Percentiles rank a stretch among this genome's conserved stretches.
Evolutionary conservation across 2,888 invertebrate species (phyloP).

Genomic region (Erpobdella octoculata): DNA sequence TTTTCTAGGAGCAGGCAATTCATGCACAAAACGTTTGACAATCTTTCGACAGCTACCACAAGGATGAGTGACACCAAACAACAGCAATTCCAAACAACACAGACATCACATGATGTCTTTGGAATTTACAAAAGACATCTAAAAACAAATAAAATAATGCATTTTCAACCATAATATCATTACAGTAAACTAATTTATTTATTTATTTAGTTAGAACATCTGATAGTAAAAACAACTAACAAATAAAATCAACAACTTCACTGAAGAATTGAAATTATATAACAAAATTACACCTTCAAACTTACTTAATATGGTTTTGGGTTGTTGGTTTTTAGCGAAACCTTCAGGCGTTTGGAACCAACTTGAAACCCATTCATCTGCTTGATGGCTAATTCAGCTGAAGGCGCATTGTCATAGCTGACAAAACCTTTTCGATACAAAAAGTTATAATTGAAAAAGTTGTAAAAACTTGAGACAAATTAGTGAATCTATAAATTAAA

Average conservation of each 20-base stretch:
- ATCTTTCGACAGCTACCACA: too few relatives aligned
- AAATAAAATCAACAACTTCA: not conserved
- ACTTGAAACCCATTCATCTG: conserved; percentile 31
- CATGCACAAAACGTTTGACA: too few relatives aligned
- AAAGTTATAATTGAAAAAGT: not conserved
- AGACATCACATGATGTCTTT: conserved; percentile 5
- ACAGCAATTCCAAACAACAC: conserved; percentile 3
- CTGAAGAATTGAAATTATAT: not conserved
- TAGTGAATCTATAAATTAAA: not conserved
- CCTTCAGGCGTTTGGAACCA: conserved; percentile 30
- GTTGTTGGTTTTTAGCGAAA: conserved; percentile 30
- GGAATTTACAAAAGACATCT: conserved; percentile 18
- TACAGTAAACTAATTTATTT: too few relatives aligned
- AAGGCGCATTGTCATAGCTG: conserved; percentile 22
- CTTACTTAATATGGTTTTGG: conserved; percentile 30
- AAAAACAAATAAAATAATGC: conserved; percentile 14
- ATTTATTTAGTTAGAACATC: too few relatives aligned
- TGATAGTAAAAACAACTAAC: too few relatives aligned
- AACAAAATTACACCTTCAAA: not conserved
- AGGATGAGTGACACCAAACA: not conserved
- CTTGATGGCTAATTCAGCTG: conserved; percentile 29
- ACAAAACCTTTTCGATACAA: conserved; percentile 20
- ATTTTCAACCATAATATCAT: too few relatives aligned
- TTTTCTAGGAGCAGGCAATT: too few relatives aligned
- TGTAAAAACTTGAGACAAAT: not conserved